Conservation (phyloP, 1,140 invertebrate species). For the Drosophila kikkawai region DNA sequence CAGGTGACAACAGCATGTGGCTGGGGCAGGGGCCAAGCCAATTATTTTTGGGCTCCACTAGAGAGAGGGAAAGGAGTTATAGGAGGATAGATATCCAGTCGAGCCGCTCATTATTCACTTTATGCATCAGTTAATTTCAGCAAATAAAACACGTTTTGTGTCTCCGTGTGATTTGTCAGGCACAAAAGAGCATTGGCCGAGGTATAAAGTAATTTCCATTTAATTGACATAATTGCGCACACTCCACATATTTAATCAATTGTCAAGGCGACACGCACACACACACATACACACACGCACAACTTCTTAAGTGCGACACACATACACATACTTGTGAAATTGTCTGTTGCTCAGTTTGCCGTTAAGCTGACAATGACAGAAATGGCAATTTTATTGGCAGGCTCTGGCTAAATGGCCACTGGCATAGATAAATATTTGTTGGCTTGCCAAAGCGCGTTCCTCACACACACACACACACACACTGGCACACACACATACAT, state of each 20-base stretch:
- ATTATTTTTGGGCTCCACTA: constrained; percentile 54
- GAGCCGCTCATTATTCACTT: constrained; percentile 58
- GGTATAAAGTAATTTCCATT: constrained; percentile 81
- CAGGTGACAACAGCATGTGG: constrained; percentile 4
- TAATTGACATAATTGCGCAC: constrained; percentile 83
- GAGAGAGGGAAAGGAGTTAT: neutral
- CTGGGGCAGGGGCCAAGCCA: constrained; percentile 36
- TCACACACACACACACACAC: constrained; percentile 18
- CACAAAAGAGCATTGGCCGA: constrained; percentile 55
- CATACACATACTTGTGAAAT: constrained; percentile 27
- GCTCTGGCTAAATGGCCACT: constrained; percentile 75
- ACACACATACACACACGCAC: constrained; percentile 12
- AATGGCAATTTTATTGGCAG: constrained; percentile 79
- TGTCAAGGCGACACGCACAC: constrained; percentile 62
- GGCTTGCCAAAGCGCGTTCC: constrained; percentile 65
- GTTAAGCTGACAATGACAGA: constrained; percentile 82
- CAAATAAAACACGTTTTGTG: constrained; percentile 22
- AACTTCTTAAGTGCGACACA: constrained; percentile 36
- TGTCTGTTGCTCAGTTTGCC: constrained; percentile 77
- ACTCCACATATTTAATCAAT: constrained; percentile 83
- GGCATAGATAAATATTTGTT: constrained; percentile 84
- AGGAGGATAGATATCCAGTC: neutral
- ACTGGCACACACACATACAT: constrained; percentile 3
- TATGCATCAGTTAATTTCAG: constrained; percentile 56
- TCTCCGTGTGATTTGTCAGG: constrained; percentile 50